Base-by-base conservation (phyloP, 1,140 invertebrate species). In the Potamilus streckersoni region DNA sequence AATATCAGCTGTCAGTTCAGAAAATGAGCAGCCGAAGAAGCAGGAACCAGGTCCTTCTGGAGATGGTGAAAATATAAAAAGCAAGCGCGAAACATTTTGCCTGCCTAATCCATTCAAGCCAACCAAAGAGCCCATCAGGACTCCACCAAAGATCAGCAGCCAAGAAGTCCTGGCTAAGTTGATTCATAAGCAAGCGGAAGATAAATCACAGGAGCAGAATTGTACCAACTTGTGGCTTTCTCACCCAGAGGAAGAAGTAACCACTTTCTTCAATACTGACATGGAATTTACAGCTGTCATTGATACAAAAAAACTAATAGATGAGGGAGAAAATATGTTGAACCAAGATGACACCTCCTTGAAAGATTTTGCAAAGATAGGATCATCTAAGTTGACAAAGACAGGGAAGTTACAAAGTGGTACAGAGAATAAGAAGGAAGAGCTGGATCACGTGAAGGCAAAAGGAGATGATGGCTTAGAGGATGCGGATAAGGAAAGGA, bases 261-360 rank as follows among this genome's bases (percentile, higher is more conserved):
- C 81, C 2, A 59, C 73, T 20, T 81, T 76, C 58, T 81, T 83
- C 55, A 78, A 81, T 61, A 61, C 73, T 15, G 82, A 83, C 20
- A 83, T 83, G 82, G 82, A 83, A 20, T 76, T 83, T 31, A 83
- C 82, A 3, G 78, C 72, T 62, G 72, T 83, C 8, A 69, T 81
- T 14, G 73, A 79, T 65, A 62, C 55, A 27, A 64, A 68, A 58
- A 64, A 70, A 19, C 73, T 49, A 19, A 75, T 75, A 63, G 31
- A 31, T 4, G 17, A 57, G 2, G 59, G 67, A 17, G 64, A 67
- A 16, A 66, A 67, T 15, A 38, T 8, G 17, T 12, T 57, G 15
- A 67, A 59, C 14, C 31, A 49, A n/a, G 64, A 19, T 56, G 55
- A 67, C 27, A 67, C n/a, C 17, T 58, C n/a, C 17, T 67, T 61